phyloP scores from a whole-genome alignment of 2,113 vertebrate species.

The Dasypus novemcinctus region DNA sequence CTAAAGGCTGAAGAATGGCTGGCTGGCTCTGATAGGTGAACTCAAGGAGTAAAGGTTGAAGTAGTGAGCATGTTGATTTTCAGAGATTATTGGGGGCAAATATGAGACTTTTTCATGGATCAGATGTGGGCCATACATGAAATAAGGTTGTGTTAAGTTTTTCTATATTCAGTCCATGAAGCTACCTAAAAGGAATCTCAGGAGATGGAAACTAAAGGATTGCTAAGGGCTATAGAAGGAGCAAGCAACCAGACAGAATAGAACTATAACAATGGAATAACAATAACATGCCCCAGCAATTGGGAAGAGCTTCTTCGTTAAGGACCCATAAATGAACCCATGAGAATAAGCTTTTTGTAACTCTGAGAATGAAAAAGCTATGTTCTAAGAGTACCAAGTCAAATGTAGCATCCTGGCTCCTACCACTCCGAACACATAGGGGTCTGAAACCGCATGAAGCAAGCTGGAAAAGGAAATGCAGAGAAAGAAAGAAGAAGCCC shows the following conservation, averaged over 20 bases:
- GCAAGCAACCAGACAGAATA: not conserved
- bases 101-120: not conserved
- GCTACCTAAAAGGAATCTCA: not conserved
- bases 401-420: not conserved
- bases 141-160: not conserved
- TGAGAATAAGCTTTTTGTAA: not conserved
- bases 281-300: not conserved
- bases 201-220: not conserved
- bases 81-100: not conserved
- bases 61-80: not conserved
- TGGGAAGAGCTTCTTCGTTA: not conserved
- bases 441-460: not conserved
- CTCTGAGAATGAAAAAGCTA: not conserved
- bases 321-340: not conserved
- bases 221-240: constrained; percentile 5
- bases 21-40: not conserved
- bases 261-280: not conserved
- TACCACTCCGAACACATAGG: not conserved
- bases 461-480: not conserved
- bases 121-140: not conserved
- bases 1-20: not conserved
- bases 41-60: not conserved
- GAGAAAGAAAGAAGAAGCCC: not conserved
- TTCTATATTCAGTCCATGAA: not conserved
- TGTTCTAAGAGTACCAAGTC: not conserved